phyloP scores from a whole-genome alignment of 2,797 vertebrate species.

The Sebastes alutus region DNA sequence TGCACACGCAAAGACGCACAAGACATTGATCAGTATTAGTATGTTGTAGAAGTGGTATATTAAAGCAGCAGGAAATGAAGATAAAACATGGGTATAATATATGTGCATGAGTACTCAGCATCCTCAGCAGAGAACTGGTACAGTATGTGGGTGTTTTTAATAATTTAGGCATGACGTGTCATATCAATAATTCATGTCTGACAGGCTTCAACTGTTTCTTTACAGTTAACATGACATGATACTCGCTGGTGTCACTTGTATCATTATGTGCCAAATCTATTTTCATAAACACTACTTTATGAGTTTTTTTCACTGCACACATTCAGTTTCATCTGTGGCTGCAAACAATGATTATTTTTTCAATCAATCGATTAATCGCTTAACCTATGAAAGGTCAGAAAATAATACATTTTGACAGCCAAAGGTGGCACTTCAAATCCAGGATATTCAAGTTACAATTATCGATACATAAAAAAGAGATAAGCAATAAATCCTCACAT shows the following conservation, averaged over 20 bases:
- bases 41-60: not conserved
- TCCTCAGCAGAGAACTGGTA: not conserved
- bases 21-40: not conserved
- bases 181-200: constrained; percentile 31
- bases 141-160: constrained; percentile 6
- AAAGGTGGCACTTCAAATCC: not conserved
- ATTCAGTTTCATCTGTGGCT: not conserved
- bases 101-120: not conserved
- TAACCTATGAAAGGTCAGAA: not conserved
- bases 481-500: not conserved
- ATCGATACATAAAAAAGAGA: not conserved
- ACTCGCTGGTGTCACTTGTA: not conserved
- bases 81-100: not conserved
- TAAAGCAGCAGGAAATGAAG: not conserved
- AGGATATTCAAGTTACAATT: not conserved
- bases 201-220: constrained; percentile 9
- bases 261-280: not conserved
- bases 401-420: not conserved
- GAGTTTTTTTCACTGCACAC: not conserved
- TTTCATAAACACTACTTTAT: not conserved
- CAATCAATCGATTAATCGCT: not conserved
- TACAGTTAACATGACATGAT: not conserved
- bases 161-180: not conserved
- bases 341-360: not conserved
- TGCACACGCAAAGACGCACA: not conserved